phyloP scores from a whole-genome alignment of 2,113 vertebrate genomes.

The Platysternon megacephalum region DNA sequence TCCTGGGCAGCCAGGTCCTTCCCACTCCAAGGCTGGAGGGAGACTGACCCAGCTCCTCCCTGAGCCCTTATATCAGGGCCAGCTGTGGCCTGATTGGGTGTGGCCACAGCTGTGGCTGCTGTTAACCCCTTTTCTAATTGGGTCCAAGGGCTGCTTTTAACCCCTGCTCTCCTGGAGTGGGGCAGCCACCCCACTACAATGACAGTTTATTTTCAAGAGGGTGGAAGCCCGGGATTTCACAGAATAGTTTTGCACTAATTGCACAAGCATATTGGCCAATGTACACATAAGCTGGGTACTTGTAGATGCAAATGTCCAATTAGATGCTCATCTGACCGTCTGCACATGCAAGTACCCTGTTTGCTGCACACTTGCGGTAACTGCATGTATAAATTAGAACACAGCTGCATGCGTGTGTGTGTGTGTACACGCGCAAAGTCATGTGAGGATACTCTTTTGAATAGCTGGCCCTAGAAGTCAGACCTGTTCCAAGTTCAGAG shows the following conservation, averaged over 20 bases:
- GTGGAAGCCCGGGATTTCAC: neutral
- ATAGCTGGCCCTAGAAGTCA: neutral
- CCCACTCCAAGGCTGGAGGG: too few relatives aligned
- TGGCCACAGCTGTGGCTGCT: too few relatives aligned
- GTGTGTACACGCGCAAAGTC: neutral
- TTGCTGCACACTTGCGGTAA: neutral
- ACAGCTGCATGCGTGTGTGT: neutral
- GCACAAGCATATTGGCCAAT: neutral
- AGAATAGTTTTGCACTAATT: neutral
- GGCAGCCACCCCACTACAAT: neutral
- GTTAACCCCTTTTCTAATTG: too few relatives aligned
- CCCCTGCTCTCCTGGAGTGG: too few relatives aligned
- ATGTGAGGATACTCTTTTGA: neutral
- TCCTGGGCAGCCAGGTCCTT: too few relatives aligned
- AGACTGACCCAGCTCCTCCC: too few relatives aligned
- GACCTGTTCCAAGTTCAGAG: neutral
- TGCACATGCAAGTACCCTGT: neutral
- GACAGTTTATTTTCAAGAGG: neutral
- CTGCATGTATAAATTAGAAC: neutral
- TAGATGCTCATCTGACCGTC: neutral
- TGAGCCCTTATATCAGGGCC: too few relatives aligned
- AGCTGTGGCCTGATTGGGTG: too few relatives aligned
- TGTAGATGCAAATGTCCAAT: neutral
- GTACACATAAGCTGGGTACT: rapidly evolving
- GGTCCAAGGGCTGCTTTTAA: too few relatives aligned